A percentile compares a stretch with the other conserved stretches of the same genome.
Evolutionary conservation across 1,140 invertebrate genomes (phyloP).

Genomic region (Heliconius melpomene): DNA sequence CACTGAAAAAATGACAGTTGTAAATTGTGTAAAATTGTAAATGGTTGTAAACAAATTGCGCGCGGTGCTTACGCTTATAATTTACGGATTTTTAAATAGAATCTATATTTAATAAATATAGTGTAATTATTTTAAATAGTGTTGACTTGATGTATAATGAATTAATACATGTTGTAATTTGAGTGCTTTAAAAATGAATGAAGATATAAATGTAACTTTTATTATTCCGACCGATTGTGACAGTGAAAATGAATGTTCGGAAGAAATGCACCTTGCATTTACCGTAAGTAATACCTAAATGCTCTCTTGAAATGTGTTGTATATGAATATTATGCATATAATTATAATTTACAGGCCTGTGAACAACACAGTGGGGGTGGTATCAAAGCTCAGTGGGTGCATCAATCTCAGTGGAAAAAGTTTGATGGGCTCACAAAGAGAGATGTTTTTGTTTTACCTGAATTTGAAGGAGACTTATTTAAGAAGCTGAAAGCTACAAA

Average conservation of each 20-base stretch:
- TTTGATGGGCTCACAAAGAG: constrained; percentile 83
- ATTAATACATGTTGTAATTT: background rate
- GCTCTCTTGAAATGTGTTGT: constrained; percentile 10
- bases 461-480: constrained; percentile 87
- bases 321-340: constrained; percentile 16
- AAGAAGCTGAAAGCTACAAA: constrained; percentile 84
- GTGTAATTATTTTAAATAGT: background rate
- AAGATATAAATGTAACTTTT: constrained; percentile 75
- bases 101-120: constrained; percentile 5
- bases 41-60: constrained; percentile 41
- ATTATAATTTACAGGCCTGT: constrained; percentile 60
- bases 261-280: constrained; percentile 76
- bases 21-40: too few species aligned
- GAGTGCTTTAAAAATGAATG: constrained; percentile 51
- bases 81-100: constrained; percentile 27
- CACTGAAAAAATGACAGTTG: constrained; percentile 38
- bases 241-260: constrained; percentile 70
- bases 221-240: constrained; percentile 65
- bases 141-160: background rate
- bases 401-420: constrained; percentile 55
- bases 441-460: constrained; percentile 88
- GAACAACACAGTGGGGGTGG: constrained; percentile 72
- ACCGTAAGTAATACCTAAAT: constrained; percentile 52
- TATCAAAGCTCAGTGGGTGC: constrained; percentile 66
- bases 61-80: constrained; percentile 9